phyloP scores from a whole-genome alignment of 1,140 invertebrate genomes.

The Akabosia matsudoensis region DNA sequence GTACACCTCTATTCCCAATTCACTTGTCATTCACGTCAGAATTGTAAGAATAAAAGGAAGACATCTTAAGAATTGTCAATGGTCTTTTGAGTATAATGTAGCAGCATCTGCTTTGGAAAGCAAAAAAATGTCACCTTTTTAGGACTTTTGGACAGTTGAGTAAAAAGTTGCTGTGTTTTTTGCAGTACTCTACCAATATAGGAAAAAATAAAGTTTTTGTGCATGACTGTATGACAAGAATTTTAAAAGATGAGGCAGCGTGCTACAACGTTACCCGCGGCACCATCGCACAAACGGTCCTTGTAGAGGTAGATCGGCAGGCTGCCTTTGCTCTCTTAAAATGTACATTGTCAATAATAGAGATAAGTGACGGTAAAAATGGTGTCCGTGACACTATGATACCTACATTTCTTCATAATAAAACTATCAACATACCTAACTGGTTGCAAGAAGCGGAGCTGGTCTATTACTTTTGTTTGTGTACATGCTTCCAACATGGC shows the following conservation, averaged over 20 bases:
- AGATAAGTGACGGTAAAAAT: no score
- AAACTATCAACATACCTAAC: no score
- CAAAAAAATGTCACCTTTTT: background rate
- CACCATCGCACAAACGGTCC: no score
- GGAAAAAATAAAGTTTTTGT: no score
- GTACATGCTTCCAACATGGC: no score
- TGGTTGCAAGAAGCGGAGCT: no score
- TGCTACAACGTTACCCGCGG: no score
- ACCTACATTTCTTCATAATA: background rate
- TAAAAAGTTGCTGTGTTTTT: background rate
- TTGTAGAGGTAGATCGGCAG: no score
- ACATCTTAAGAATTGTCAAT: background rate
- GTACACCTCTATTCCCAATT: background rate
- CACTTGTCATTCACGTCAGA: constrained; percentile 22
- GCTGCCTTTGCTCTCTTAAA: no score
- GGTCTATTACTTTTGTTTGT: no score
- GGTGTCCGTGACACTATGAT: background rate
- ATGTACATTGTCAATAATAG: no score
- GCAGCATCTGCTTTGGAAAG: background rate
- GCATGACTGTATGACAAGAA: background rate
- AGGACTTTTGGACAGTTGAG: background rate
- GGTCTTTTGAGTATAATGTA: background rate
- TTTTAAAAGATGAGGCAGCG: background rate
- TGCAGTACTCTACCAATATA: background rate
- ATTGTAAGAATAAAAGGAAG: background rate